Base-by-base conservation (phyloP, 2,797 vertebrate genomes). In the Cephalopachus bancanus region DNA sequence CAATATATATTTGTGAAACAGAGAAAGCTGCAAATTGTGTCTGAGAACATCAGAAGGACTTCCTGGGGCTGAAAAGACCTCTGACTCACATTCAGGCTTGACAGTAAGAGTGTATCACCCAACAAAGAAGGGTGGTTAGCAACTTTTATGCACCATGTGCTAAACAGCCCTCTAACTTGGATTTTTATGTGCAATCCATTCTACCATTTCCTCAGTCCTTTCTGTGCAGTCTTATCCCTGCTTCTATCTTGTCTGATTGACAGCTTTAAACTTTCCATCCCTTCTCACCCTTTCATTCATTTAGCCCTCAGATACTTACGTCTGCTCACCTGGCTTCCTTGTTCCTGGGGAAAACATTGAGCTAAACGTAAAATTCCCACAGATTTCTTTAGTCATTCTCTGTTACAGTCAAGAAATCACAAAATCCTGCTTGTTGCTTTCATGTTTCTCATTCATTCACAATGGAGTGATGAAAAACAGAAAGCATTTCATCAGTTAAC, bases 361-460 rank as follows among this genome's bases (percentile, higher is more conserved):
- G 60, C 49, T 75, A 92, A 69, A 33, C 80, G 74, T 20, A 60
- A 59, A 76, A 51, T 69, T 67, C 30, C 64, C 92, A 59, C 33
- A 33, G 19, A 87, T 72, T 80, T 80, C 26, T 28, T 89, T 81
- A 59, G 65, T 92, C 75, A 89, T 85, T 92, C 65, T 65, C 57
- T 2, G 4, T 69, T 37, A 33, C 11, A 26, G 37, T 71, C 71
- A 79, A 88, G 79, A 92, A 94, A 80, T 69, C 30, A 44, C 53
- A 22, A 79, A 16, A 49, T 65, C n/a, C 74, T 51, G 30, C 57
- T 89, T 90, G 51, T 78, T 88, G 10, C 33, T 91, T 93, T 80
- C 62, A 71, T 49, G 16, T 30, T 79, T 9, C 8, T 10, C 4
- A 15, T 95, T 90, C 53, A 55, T 74, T 93, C 64, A 74, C 19